Evolutionary conservation across 2,888 invertebrate species (phyloP).

Genomic region (Synergus itoensis): DNA sequence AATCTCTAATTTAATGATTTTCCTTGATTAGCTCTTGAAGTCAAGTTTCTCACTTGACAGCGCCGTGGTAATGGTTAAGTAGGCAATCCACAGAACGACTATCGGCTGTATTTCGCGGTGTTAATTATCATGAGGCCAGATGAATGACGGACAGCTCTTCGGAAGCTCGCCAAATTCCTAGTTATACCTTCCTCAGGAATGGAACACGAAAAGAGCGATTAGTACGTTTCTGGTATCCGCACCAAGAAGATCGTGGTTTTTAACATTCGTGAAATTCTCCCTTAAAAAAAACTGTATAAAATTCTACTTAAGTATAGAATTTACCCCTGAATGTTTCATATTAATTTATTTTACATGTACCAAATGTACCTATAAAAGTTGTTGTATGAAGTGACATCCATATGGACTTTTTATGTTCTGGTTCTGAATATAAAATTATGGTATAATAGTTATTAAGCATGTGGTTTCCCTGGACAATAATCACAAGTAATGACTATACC

Average conservation of each 20-base stretch:
- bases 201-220: conserved; percentile 48
- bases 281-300: neutral
- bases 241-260: conserved; percentile 43
- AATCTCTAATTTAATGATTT: neutral
- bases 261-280: conserved; percentile 23
- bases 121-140: conserved; percentile 53
- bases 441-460: neutral
- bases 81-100: conserved; percentile 48
- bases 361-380: neutral
- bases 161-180: conserved; percentile 50
- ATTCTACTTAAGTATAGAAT: neutral
- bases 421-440: neutral
- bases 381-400: conserved; percentile 4
- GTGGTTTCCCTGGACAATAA: conserved; percentile 9
- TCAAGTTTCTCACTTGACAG: conserved; percentile 1
- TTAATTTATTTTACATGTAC: neutral
- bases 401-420: neutral
- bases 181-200: conserved; percentile 29
- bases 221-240: conserved; percentile 55
- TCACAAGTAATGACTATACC: conserved; percentile 17
- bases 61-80: conserved; percentile 47
- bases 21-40: neutral
- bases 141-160: conserved; percentile 55
- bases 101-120: conserved; percentile 55
- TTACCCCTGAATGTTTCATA: neutral